A percentile compares a stretch with the other conserved stretches of the same genome.
These are phyloP conservation scores for Oreocharis arfaki DNA, from an alignment of 2,113 vertebrate genomes.

Conservation along the genomic window DNA sequence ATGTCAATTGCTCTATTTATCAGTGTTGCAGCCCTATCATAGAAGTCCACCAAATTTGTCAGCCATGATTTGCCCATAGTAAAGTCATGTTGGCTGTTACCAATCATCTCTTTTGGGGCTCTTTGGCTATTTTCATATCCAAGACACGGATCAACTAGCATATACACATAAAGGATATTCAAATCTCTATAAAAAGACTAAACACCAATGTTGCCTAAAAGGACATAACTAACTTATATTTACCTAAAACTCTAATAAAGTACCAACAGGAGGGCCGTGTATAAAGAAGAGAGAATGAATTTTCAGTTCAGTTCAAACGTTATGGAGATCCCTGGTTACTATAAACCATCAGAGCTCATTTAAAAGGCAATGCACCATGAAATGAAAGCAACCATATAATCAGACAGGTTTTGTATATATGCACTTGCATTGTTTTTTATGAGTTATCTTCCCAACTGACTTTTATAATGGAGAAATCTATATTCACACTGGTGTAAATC, in stretches of 20 bases:
- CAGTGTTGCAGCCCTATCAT: not conserved
- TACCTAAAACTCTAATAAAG: not conserved
- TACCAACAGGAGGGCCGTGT: not conserved
- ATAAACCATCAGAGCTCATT: not conserved
- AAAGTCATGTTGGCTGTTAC: not conserved
- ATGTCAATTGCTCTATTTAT: not conserved
- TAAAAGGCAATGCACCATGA: not conserved
- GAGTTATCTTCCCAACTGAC: not conserved
- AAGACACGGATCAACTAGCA: not conserved
- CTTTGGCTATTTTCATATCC: not conserved
- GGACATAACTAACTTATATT: not conserved
- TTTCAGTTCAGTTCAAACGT: not conserved
- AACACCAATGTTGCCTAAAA: not conserved
- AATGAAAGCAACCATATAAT: not conserved
- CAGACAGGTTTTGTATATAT: not conserved
- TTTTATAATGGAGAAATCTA: not conserved
- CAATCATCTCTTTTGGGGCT: not conserved
- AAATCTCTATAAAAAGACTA: not conserved
- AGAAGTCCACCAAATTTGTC: not conserved
- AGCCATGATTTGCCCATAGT: not conserved
- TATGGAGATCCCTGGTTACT: not conserved
- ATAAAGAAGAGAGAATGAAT: conserved; percentile 17
- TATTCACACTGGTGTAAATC: not conserved
- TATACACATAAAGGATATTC: not conserved
- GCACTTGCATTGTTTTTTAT: not conserved